Evolutionary conservation across 1,140 invertebrate species (phyloP).

Genomic region (Paracyclopina nana): DNA sequence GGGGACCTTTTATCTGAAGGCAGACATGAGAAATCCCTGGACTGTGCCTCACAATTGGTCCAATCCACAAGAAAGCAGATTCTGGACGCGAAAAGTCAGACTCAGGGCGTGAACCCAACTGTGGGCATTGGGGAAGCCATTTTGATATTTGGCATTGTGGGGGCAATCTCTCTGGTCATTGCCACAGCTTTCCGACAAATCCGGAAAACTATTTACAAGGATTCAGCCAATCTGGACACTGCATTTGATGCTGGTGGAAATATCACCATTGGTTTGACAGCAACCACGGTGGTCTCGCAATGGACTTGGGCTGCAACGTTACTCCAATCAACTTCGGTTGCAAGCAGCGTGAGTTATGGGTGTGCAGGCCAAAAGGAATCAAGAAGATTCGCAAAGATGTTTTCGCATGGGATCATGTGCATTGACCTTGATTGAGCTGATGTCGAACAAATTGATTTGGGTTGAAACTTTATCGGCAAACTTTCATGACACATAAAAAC

Average conservation of each 20-base stretch:
- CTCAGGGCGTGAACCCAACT: constrained; percentile 20
- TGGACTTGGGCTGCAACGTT: constrained; percentile 32
- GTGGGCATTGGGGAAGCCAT: constrained; percentile 22
- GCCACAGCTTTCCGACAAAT: constrained; percentile 21
- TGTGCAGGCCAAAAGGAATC: too few relatives aligned
- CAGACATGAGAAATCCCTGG: too few relatives aligned
- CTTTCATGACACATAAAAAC: not conserved
- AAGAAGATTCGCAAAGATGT: too few relatives aligned
- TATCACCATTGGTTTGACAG: constrained; percentile 26
- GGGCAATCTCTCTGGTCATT: constrained; percentile 21
- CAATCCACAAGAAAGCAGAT: too few relatives aligned
- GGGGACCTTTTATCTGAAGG: too few relatives aligned
- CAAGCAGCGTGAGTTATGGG: constrained; percentile 25
- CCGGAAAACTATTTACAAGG: constrained; percentile 22
- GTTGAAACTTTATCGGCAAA: not conserved
- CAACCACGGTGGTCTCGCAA: constrained; percentile 29
- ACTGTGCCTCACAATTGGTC: too few relatives aligned
- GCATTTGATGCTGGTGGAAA: constrained; percentile 29
- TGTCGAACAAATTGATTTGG: not conserved
- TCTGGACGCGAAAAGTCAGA: not conserved
- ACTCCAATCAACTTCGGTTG: constrained; percentile 28
- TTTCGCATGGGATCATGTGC: too few relatives aligned
- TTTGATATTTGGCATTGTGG: constrained; percentile 21
- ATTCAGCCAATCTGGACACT: constrained; percentile 26
- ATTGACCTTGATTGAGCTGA: too few relatives aligned